Base-by-base conservation (phyloP, 2,888 invertebrate genomes). In the Drosophila subsilvestris region DNA sequence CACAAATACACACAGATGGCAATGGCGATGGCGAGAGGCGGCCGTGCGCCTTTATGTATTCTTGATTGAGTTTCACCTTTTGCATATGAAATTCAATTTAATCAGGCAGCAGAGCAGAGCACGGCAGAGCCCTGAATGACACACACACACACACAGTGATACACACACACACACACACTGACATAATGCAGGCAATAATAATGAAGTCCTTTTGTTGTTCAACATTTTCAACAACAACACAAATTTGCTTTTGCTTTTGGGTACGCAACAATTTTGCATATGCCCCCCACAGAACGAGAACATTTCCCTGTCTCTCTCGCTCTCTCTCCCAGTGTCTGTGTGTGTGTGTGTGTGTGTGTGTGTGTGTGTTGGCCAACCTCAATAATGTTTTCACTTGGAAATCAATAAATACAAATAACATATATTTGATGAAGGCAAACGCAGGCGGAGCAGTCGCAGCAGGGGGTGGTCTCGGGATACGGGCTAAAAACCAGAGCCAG, bases 1-100 rank as follows among this genome's bases (percentile, higher is more conserved):
- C 25, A 51, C 25, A 5, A 25, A 25, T 6, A 25, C 20, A 20
- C 20, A n/a, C n/a, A n/a, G n/a, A n/a, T n/a, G n/a, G n/a, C n/a
- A n/a, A n/a, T n/a, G 27, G 29, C 29, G 3, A 10, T 32, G 32
- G 3, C 12, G 32, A 32, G 32, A 5, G 27, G 60, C 68, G 25
- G 74, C 55, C 57, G 62, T 27, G 14, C 42, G 71, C 80, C 83
- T 83, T 83, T 83, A 83, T 83, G 83, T 83, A 83, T 83, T 80
- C 83, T 80, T 83, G 83, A 83, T 83, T 83, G 83, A 86, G 83
- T 86, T 85, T 85, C 78, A 85, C 84, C 85, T 85, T 85, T 85
- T 85, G 85, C 85, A 85, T 84, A 85, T 82, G 84, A 85, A 85
- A 85, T 84, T 84, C 79, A 85, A 85, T 85, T 85, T 85, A 85